Evolutionary conservation across 1,140 invertebrate species (phyloP).

Genomic region (Parapsyche elsis): DNA sequence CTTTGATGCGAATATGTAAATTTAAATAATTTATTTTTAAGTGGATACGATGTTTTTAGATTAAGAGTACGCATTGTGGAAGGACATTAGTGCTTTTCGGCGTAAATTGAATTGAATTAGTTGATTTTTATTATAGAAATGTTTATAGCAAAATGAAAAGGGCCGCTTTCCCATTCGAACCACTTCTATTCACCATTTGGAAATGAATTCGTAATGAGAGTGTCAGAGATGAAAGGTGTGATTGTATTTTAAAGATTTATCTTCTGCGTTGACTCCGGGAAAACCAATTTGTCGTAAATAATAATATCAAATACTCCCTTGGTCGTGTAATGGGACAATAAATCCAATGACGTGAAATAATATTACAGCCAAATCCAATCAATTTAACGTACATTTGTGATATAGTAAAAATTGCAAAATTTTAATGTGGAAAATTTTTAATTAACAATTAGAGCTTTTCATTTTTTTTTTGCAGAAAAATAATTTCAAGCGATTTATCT

Average conservation of each 20-base stretch:
- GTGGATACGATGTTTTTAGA: too few relatives aligned
- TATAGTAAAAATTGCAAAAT: too few relatives aligned
- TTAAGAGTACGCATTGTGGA: too few relatives aligned
- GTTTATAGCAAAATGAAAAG: neutral
- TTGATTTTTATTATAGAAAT: neutral
- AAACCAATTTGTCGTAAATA: slow-evolving; percentile 21
- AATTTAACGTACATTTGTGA: too few relatives aligned
- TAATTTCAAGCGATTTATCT: slow-evolving; percentile 1
- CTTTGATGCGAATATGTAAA: too few relatives aligned
- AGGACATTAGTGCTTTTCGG: too few relatives aligned
- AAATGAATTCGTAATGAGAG: slow-evolving; percentile 21
- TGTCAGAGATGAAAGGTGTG: slow-evolving; percentile 16
- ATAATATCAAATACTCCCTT: neutral
- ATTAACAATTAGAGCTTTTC: too few relatives aligned
- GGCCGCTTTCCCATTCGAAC: neutral
- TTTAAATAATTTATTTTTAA: too few relatives aligned
- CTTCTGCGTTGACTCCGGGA: neutral
- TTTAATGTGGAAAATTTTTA: too few relatives aligned
- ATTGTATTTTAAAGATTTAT: slow-evolving; percentile 27
- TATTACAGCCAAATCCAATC: too few relatives aligned
- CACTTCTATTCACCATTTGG: slow-evolving; percentile 1
- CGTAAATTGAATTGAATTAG: too few relatives aligned
- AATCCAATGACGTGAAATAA: neutral
- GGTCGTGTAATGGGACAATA: slow-evolving; percentile 3
- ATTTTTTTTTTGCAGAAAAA: neutral